These are phyloP conservation scores for Hirudo medicinalis DNA, from an alignment of 1,140 invertebrate species.

Conservation along the genomic window DNA sequence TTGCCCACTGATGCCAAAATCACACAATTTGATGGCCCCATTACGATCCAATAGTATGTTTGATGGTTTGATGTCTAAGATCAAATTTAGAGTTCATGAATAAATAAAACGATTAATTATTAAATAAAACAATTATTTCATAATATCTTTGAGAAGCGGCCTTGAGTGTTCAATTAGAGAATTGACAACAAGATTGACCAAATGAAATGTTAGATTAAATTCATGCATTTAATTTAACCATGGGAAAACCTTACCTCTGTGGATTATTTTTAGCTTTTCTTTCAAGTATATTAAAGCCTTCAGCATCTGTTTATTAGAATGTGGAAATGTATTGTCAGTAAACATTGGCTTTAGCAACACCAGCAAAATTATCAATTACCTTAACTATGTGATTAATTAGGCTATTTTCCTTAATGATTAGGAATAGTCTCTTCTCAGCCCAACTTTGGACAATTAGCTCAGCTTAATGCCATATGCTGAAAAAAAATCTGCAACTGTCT, in stretches of 20 bases:
- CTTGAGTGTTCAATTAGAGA: not conserved
- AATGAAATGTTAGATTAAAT: not conserved
- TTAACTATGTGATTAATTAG: too few species aligned
- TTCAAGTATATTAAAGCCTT: conserved; percentile 89
- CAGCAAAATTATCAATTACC: not conserved
- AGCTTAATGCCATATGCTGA: too few species aligned
- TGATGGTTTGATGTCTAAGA: conserved; percentile 87
- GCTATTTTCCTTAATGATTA: too few species aligned
- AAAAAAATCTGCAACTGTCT: too few species aligned
- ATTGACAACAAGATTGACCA: not conserved
- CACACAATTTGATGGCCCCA: conserved; percentile 87
- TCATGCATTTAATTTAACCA: not conserved
- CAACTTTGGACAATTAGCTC: too few species aligned
- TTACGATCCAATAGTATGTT: conserved; percentile 81
- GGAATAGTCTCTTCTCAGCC: too few species aligned
- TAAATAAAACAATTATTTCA: too few species aligned
- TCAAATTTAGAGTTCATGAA: not conserved
- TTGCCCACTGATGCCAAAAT: conserved; percentile 95
- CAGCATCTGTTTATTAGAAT: conserved; percentile 20
- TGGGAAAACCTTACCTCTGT: conserved; percentile 46
- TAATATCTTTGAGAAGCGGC: not conserved
- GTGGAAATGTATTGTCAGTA: conserved; percentile 8
- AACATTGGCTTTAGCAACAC: not conserved
- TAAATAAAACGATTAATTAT: too few species aligned
- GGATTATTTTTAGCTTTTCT: conserved; percentile 85